Base-by-base conservation (phyloP, 2,113 vertebrate species). In the Ophiodon elongatus region DNA sequence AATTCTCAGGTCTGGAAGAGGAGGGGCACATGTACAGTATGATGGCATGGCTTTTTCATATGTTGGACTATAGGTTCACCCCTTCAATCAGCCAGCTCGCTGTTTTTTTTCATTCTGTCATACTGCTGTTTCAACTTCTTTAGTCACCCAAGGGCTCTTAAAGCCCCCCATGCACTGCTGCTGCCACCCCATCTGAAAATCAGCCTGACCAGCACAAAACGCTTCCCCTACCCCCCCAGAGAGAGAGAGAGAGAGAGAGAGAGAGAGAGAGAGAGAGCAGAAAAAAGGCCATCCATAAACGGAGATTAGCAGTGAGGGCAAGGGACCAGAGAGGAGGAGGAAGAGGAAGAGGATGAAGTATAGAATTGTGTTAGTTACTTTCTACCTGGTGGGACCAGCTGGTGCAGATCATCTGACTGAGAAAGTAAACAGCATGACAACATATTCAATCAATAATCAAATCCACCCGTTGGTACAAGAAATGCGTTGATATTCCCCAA, bases 221-320 rank as follows among this genome's bases (percentile, higher is more conserved):
- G 3, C 60, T 21, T 23, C 8, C 63, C 52, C 35, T 21, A 7
- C 59, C 31, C 39, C 56, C 29, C 33, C n/a, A n/a, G n/a, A n/a
- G n/a, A n/a, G n/a, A n/a, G n/a, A n/a, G n/a, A n/a, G n/a, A 67
- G 57, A 67, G 54, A 67, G 33, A 68, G 73, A 65, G 79, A 80
- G 89, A 68, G 54, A 68, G 47, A 68, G 35, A 70, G 74, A 66
- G 83, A 78, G 90, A 83, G 83, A 77, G 88, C 37, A 77, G 84
- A 92, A 85, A 85, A 93, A 93, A 92, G 80, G 83, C 84, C 35
- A 45, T 81, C 85, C 81, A 91, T 91, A 93, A 94, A 93, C 72
- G 62, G 76, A 93, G 91, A 94, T 95, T 94, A 94, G 85, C 74
- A 83, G 47, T 63, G 35, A 76, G 79, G 83, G 82, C 57, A 41